Base-by-base conservation (phyloP, 2,113 vertebrate genomes). In the Catharus minimus region DNA sequence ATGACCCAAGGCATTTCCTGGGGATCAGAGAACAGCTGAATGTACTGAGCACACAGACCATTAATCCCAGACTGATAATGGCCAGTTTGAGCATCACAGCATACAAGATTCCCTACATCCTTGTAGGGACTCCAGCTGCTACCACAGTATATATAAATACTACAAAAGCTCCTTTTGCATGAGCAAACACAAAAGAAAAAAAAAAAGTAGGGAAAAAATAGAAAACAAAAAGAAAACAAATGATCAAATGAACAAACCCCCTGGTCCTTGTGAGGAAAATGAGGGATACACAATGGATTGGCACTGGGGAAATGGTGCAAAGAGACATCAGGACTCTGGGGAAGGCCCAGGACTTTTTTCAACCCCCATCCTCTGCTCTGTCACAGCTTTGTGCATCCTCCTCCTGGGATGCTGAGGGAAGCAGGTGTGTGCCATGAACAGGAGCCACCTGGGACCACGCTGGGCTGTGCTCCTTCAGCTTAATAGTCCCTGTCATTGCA, bases 1-100 rank as follows among this genome's bases (percentile, higher is more conserved):
- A 18, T 6, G 49, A 91, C 75, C 79, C 39, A 55, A 55, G 82
- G 86, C 69, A 58, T 84, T 90, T 93, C 86, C 66, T 3, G 8
- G 57, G 43, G 53, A 89, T 76, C 71, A 87, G 61, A 68, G 71
- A 74, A 60, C 38, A 91, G 55, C 65, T 83, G 49, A 78, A 80
- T 84, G 64, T 71, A 71, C 47, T 60, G 68, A 44, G 36, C 73
- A 89, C 65, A 75, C 41, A 62, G 53, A 61, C 41, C 61, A 81
- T 89, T 93, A 94, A 88, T 56, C 73, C 76, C 39, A 53, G 55
- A 67, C 49, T 82, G 64, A 80, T 67, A 64, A 84, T 76, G 80
- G 74, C 27, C 73, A 81, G n/a, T 62, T 71, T 71, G 28, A 85
- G 61, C 44, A 66, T 12, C 89, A 55, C 22, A 44, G 65, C 61